Conservation (phyloP, 2,797 vertebrate genomes). For the Pipistrellus nathusii region DNA sequence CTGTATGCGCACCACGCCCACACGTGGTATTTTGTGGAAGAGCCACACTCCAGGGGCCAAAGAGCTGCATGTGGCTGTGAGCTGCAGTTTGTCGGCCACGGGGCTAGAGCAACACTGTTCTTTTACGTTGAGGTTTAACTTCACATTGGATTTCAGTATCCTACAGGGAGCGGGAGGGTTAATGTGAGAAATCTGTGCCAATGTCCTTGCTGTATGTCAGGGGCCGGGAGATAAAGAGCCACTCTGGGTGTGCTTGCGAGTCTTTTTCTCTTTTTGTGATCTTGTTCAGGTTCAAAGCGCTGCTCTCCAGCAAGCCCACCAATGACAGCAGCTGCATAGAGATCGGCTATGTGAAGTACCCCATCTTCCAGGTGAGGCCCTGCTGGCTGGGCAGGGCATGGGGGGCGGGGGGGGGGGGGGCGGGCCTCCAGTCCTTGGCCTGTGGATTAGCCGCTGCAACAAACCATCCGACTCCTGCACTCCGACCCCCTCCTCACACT, state of each 20-base stretch:
- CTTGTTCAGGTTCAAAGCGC: constrained; percentile 94
- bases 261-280: constrained; percentile 40
- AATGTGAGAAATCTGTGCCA: neutral
- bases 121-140: neutral
- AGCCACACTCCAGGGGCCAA: too few species aligned
- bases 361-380: constrained; percentile 96
- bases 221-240: neutral
- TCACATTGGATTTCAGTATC: neutral
- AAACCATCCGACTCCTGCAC: neutral
- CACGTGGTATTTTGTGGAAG: too few species aligned
- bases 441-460: neutral
- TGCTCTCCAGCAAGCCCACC: constrained; percentile 96
- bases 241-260: neutral
- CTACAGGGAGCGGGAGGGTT: neutral
- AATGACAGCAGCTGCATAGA: constrained; percentile 98
- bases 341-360: constrained; percentile 99
- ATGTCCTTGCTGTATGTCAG: neutral
- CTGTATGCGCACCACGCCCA: too few species aligned
- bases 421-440: neutral
- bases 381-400: rapidly evolving
- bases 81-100: too few species aligned
- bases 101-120: too few species aligned
- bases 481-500: rapidly evolving
- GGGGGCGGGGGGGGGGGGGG: rapidly evolving
- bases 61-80: too few species aligned